These are phyloP conservation scores for Magallana nippona DNA, from an alignment of 2,888 invertebrate genomes.

Conservation along the genomic window DNA sequence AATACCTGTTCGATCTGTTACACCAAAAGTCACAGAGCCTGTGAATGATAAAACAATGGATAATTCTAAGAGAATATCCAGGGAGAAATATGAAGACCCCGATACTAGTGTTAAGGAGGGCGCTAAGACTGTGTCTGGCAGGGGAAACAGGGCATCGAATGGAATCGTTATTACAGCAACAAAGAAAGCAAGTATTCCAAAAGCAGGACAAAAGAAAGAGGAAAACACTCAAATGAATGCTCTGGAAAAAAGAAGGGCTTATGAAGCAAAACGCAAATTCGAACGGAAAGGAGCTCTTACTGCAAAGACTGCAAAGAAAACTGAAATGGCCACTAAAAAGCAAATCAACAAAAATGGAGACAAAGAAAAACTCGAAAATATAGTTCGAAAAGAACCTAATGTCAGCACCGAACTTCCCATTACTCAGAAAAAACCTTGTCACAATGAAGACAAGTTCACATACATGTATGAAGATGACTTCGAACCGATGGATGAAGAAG, in stretches of 20 bases:
- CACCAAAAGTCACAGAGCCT: not conserved
- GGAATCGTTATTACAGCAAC: too few relatives aligned
- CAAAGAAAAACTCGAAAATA: too few relatives aligned
- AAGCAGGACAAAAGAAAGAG: not conserved
- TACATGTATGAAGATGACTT: not conserved
- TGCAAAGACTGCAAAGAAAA: too few relatives aligned
- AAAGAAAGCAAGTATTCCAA: too few relatives aligned
- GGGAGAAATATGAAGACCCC: not conserved
- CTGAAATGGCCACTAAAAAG: too few relatives aligned
- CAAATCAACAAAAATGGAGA: too few relatives aligned
- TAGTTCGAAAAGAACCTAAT: too few relatives aligned
- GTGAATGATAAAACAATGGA: not conserved
- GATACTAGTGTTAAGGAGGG: not conserved
- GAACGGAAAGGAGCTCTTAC: too few relatives aligned
- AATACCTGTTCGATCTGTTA: too few relatives aligned
- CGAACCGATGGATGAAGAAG: not conserved
- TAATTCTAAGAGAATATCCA: not conserved
- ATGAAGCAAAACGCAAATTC: not conserved
- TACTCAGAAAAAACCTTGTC: not conserved
- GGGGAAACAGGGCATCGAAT: too few relatives aligned
- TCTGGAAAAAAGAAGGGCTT: not conserved
- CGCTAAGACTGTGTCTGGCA: not conserved
- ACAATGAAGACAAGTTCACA: not conserved
- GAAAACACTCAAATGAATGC: not conserved
- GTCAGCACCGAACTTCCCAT: not conserved